A percentile compares a stretch with the other conserved stretches of the same genome.
These are phyloP conservation scores for Heteromurus nitidus DNA, from an alignment of 2,888 invertebrate genomes.

Conservation along the genomic window DNA sequence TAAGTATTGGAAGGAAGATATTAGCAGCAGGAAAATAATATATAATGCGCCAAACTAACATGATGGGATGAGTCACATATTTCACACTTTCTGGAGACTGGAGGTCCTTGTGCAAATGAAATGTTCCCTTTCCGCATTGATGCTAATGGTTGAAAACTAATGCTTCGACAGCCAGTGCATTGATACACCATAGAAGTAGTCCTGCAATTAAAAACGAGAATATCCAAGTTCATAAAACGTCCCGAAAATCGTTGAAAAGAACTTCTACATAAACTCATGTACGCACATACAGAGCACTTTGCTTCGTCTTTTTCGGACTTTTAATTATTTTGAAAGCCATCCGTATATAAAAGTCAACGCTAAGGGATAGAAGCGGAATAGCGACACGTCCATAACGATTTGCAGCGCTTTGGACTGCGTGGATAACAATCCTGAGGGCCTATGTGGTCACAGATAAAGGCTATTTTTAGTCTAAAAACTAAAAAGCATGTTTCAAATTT, in stretches of 20 bases:
- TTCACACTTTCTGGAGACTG: conserved; percentile 82
- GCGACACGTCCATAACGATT: conserved; percentile 95
- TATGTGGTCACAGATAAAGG: no score
- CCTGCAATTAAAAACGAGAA: conserved; percentile 76
- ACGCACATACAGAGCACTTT: conserved; percentile 83
- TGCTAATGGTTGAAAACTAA: conserved; percentile 86
- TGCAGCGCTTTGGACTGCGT: conserved; percentile 93
- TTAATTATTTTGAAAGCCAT: conserved; percentile 91
- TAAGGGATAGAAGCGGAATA: conserved; percentile 90
- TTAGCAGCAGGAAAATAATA: no score
- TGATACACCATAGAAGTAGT: conserved; percentile 92
- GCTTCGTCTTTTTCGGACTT: conserved; percentile 90
- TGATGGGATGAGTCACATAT: conserved; percentile 87
- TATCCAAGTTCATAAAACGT: background rate
- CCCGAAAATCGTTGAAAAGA: no score
- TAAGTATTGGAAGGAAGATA: no score
- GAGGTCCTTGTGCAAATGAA: conserved; percentile 83
- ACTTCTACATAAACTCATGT: no score
- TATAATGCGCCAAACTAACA: no score
- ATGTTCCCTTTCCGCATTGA: conserved; percentile 79
- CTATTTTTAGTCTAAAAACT: no score
- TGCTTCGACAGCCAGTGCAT: conserved; percentile 92
- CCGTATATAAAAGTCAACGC: conserved; percentile 96
- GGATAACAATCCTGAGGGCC: conserved; percentile 94
- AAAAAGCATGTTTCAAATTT: no score